Evolutionary conservation across 35 echinoderm and acorn worm genomes (phyloP).

Genomic region (Hemicentrotus pulcherrimus): DNA sequence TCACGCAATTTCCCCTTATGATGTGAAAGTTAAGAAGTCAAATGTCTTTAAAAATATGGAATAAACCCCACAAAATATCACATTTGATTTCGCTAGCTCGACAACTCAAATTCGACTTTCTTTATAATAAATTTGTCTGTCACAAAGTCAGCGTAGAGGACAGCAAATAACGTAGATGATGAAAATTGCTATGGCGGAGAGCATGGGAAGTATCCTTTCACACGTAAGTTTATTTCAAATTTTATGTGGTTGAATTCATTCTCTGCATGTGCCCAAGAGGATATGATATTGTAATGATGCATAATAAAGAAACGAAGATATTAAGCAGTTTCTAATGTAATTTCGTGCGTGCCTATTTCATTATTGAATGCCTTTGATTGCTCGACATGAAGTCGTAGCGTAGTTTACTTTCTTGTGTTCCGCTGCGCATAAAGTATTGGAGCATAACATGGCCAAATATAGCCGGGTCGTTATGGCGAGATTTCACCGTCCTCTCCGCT

Average conservation of each 20-base stretch:
- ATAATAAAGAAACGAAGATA: not conserved
- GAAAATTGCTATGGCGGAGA: conserved; percentile 50
- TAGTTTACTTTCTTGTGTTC: conserved; percentile 5
- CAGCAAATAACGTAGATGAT: not conserved
- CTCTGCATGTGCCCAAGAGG: not conserved
- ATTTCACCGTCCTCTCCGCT: not conserved
- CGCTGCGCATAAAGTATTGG: not conserved
- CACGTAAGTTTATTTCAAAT: not conserved
- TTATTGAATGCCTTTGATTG: not conserved
- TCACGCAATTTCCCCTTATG: not conserved
- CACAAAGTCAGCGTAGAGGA: not conserved
- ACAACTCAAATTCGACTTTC: not conserved
- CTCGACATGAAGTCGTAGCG: not conserved
- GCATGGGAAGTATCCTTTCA: conserved; percentile 48
- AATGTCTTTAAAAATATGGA: not conserved
- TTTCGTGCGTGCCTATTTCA: not conserved
- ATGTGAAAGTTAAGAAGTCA: not conserved
- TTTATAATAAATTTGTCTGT: not conserved
- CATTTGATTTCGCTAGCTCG: not conserved
- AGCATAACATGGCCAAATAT: conserved; percentile 50
- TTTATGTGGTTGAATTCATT: not conserved
- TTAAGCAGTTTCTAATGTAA: not conserved
- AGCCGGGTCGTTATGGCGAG: conserved; percentile 38
- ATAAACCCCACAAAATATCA: not conserved
- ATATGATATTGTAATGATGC: not conserved